A percentile compares a stretch with the other conserved stretches of the same genome.
Evolutionary conservation across 1,140 invertebrate species (phyloP).

Genomic region (Chironomus tepperi): DNA sequence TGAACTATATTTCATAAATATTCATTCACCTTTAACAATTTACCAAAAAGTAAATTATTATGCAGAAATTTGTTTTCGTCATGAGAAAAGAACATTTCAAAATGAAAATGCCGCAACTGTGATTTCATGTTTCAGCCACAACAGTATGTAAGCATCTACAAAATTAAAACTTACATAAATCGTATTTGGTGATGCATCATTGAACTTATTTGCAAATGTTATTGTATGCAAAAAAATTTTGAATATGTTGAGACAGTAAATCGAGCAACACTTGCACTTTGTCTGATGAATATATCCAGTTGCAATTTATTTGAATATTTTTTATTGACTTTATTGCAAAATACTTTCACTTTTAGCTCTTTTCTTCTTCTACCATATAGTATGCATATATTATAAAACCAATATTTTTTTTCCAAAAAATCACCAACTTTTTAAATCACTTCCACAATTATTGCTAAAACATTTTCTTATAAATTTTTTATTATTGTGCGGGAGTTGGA

Average conservation of each 20-base stretch:
- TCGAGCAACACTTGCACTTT: neutral
- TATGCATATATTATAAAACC: too few species aligned
- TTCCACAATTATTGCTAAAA: neutral
- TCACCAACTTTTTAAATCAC: neutral
- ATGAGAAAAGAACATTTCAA: too few species aligned
- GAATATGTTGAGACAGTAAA: too few species aligned
- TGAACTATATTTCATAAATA: too few species aligned
- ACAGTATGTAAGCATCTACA: too few species aligned
- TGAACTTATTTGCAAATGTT: neutral
- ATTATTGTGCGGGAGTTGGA: neutral
- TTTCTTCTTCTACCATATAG: neutral
- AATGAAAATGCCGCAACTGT: too few species aligned
- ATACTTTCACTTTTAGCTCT: constrained; percentile 18
- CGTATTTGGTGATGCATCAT: neutral
- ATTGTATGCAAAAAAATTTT: neutral
- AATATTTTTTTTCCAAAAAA: neutral
- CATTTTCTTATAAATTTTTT: neutral
- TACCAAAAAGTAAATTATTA: too few species aligned
- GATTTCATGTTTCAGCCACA: too few species aligned
- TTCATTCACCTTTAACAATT: too few species aligned
- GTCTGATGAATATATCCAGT: neutral
- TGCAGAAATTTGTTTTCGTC: too few species aligned
- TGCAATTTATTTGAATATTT: constrained; percentile 10
- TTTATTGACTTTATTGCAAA: constrained; percentile 6
- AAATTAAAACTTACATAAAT: neutral